phyloP scores from a whole-genome alignment of 1,140 invertebrate genomes.

The Apis dorsata region DNA sequence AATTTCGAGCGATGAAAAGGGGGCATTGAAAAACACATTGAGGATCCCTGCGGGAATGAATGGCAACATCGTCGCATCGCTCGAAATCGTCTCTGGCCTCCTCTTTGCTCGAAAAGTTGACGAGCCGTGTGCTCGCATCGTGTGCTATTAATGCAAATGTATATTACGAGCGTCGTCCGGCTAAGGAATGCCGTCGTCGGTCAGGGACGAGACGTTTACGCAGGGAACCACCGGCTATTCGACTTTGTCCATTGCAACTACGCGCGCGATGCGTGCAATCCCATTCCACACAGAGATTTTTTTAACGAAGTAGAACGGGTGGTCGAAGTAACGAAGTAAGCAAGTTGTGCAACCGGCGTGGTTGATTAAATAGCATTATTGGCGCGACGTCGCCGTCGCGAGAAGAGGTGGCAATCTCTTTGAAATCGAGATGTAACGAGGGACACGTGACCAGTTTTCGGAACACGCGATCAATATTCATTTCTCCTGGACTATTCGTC shows the following conservation, averaged over 20 bases:
- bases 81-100: not conserved
- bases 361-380: not conserved
- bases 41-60: not conserved
- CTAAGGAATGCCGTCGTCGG: constrained; percentile 61
- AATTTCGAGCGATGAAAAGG: not conserved
- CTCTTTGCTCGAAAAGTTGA: not conserved
- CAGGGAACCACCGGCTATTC: constrained; percentile 55
- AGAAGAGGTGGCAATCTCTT: not conserved
- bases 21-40: not conserved
- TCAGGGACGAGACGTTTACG: constrained; percentile 66
- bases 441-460: not conserved
- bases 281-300: no score
- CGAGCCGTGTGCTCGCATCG: constrained; percentile 40
- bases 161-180: constrained; percentile 57
- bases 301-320: no score
- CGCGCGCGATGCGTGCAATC: no score
- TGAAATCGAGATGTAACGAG: no score
- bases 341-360: not conserved
- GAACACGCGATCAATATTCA: not conserved
- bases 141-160: constrained; percentile 63
- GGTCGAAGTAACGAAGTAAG: not conserved
- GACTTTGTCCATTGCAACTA: not conserved
- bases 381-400: not conserved
- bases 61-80: not conserved
- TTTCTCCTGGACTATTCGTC: not conserved